Percentiles rank a stretch among this genome's conserved stretches.
Evolutionary conservation across 2,888 invertebrate genomes (phyloP).

Genomic region (Himalopsyche anomala): DNA sequence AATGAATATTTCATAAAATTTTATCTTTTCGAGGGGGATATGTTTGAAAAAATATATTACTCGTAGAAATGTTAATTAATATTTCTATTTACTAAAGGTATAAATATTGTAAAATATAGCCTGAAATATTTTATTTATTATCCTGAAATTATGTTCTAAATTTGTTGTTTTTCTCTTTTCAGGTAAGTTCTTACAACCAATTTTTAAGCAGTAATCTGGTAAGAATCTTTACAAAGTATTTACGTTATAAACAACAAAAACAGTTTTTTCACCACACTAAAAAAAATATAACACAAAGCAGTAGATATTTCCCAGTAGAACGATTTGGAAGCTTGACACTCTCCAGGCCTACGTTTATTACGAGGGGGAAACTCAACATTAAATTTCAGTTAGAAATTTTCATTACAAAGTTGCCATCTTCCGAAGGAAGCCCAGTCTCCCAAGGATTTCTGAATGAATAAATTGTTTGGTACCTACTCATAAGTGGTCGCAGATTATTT

Average conservation of each 20-base stretch:
- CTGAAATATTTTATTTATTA: too few relatives aligned
- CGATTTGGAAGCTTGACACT: constrained; percentile 21
- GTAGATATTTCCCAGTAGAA: not conserved
- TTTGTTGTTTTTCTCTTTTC: not conserved
- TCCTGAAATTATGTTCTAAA: not conserved
- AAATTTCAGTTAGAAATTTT: constrained; percentile 55
- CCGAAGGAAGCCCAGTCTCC: not conserved
- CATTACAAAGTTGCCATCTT: constrained; percentile 41
- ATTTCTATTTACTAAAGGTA: too few relatives aligned
- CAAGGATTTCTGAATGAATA: constrained; percentile 53
- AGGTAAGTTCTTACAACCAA: not conserved
- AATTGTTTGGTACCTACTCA: constrained; percentile 42
- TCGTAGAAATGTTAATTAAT: too few relatives aligned
- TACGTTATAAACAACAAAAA: too few relatives aligned
- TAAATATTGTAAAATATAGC: too few relatives aligned
- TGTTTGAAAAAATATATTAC: too few relatives aligned
- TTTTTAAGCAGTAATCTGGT: too few relatives aligned
- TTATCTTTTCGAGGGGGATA: too few relatives aligned
- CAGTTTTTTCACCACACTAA: too few relatives aligned
- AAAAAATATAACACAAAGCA: not conserved
- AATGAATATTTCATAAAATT: too few relatives aligned
- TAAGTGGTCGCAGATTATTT: constrained; percentile 52
- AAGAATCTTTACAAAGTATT: too few relatives aligned
- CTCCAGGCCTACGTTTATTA: constrained; percentile 4
- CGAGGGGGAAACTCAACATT: constrained; percentile 39